Conservation (phyloP, 2,113 vertebrate genomes). For the Abramis brama region DNA sequence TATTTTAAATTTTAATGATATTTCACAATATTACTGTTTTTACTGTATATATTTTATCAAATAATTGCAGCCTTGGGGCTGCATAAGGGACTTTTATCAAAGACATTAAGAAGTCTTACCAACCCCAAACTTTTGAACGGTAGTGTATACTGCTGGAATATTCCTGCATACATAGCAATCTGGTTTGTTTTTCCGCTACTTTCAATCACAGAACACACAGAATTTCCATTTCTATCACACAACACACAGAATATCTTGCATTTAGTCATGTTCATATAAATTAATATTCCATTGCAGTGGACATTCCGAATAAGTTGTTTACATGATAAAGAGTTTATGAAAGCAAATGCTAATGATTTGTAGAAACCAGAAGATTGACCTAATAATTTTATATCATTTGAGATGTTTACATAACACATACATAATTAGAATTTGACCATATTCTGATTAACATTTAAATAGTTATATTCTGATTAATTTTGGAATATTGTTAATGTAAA, state of each 20-base stretch:
- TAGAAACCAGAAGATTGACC: neutral
- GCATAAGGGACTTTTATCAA: too few species aligned
- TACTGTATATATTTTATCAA: too few species aligned
- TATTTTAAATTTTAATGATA: too few species aligned
- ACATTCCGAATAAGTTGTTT: neutral
- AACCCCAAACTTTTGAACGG: too few species aligned
- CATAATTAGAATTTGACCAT: too few species aligned
- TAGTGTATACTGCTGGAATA: too few species aligned
- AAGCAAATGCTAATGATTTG: neutral
- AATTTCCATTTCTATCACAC: neutral
- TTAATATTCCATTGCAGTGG: neutral
- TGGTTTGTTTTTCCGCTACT: too few species aligned
- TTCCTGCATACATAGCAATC: too few species aligned
- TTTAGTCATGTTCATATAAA: neutral
- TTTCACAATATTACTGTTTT: too few species aligned
- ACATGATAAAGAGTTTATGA: neutral
- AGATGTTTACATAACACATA: too few species aligned
- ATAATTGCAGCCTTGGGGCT: too few species aligned
- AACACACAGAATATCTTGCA: neutral
- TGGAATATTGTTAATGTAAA: neutral
- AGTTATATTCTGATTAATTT: neutral
- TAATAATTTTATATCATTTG: neutral
- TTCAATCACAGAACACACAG: neutral
- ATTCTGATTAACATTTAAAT: neutral
- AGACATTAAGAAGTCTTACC: too few species aligned